Percentiles rank a stretch among this genome's conserved stretches.
Evolutionary conservation across 2,113 vertebrate species (phyloP).

Genomic region (Peromyscus maniculatus): DNA sequence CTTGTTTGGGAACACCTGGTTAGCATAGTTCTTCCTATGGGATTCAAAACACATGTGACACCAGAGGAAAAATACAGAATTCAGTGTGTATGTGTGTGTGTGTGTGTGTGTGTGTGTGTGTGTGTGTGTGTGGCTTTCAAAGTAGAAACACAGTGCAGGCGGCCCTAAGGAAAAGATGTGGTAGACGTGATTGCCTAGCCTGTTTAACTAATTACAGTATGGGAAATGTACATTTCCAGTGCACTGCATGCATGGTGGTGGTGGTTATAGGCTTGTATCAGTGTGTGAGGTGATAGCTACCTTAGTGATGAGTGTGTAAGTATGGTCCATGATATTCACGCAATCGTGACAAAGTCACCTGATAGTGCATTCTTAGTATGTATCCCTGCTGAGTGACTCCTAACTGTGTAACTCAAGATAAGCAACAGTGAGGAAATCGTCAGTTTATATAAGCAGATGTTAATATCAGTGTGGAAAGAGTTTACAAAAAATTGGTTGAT

Average conservation of each 20-base stretch:
- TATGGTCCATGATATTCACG: background rate
- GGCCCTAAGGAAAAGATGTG: background rate
- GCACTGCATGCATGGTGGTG: background rate
- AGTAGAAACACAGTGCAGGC: background rate
- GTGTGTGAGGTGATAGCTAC: background rate
- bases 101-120: too few relatives aligned
- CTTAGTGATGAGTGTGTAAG: background rate
- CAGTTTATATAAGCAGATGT: background rate
- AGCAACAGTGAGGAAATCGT: background rate
- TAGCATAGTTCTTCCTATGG: background rate
- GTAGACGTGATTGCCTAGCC: background rate
- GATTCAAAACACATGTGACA: background rate
- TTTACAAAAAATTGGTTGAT: background rate
- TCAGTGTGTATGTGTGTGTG: too few relatives aligned
- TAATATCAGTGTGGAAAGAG: background rate
- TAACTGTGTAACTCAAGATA: background rate
- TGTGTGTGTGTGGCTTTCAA: background rate
- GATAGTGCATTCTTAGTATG: background rate
- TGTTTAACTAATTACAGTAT: background rate
- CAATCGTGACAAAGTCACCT: background rate
- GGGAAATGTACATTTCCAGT: background rate
- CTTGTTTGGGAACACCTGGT: slow-evolving; percentile 1
- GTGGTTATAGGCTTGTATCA: background rate
- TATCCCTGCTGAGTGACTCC: background rate
- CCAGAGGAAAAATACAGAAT: background rate